A percentile compares a stretch with the other conserved stretches of the same genome.
Evolutionary conservation across 2,888 invertebrate species (phyloP).

Genomic region (Augiades crinisus): DNA sequence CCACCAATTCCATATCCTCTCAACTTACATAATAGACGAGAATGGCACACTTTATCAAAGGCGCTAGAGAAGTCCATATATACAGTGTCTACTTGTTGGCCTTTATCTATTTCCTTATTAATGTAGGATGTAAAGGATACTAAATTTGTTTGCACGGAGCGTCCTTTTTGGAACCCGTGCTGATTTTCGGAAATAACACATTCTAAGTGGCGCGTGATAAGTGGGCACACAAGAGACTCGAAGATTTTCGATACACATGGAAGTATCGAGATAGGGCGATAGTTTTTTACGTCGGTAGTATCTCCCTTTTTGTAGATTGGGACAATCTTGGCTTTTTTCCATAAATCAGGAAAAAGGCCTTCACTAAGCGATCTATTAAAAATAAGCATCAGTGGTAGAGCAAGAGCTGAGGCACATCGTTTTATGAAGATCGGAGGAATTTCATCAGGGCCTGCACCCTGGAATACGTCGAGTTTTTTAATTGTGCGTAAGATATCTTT

Average conservation of each 20-base stretch:
- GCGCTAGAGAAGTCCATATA: slow-evolving; percentile 27
- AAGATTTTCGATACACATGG: slow-evolving; percentile 7
- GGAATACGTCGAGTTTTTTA: slow-evolving; percentile 7
- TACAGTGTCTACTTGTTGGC: slow-evolving; percentile 23
- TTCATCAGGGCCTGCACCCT: slow-evolving; percentile 20
- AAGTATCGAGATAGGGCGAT: slow-evolving; percentile 23
- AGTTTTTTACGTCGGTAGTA: slow-evolving; percentile 2
- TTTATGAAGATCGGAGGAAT: slow-evolving; percentile 21
- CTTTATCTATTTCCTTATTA: slow-evolving; percentile 5
- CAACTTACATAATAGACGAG: slow-evolving; percentile 15
- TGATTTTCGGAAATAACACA: slow-evolving; percentile 7
- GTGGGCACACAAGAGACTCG: slow-evolving; percentile 16
- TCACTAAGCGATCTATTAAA: slow-evolving; percentile 22
- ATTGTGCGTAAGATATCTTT: not conserved
- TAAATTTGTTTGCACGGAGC: slow-evolving; percentile 18
- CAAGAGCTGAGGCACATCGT: slow-evolving; percentile 1
- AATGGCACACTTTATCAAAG: slow-evolving; percentile 26
- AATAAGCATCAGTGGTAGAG: slow-evolving; percentile 26
- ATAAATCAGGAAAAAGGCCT: slow-evolving; percentile 21
- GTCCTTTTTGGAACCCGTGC: slow-evolving; percentile 21
- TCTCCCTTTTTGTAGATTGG: slow-evolving; percentile 23
- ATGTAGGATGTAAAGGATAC: slow-evolving; percentile 1
- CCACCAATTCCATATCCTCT: slow-evolving; percentile 13
- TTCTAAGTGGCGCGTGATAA: slow-evolving; percentile 5
- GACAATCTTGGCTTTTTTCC: slow-evolving; percentile 22